Percentiles rank a stretch among this genome's conserved stretches.
Evolutionary conservation across 2,888 invertebrate species (phyloP).

Genomic region (Andrena haemorrhoa): DNA sequence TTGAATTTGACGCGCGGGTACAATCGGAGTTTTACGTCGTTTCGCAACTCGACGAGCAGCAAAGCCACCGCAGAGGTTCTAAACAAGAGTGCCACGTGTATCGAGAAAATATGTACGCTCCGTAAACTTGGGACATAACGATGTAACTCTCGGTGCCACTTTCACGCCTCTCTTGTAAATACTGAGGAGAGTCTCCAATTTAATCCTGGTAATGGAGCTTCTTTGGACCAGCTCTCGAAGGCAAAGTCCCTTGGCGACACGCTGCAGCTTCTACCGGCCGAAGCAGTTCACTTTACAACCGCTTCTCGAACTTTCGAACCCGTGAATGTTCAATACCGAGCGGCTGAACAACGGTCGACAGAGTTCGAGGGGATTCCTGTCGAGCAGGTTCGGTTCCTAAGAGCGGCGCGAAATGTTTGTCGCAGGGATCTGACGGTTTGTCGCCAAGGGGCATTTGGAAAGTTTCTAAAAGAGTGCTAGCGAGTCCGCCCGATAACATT

Average conservation of each 20-base stretch:
- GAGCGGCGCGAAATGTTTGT: not conserved
- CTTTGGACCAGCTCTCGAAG: constrained; percentile 44
- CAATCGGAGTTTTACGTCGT: constrained; percentile 29
- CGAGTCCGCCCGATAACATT: constrained; percentile 25
- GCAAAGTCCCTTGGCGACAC: constrained; percentile 46
- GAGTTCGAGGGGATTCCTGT: too few relatives aligned
- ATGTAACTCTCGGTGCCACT: constrained; percentile 30
- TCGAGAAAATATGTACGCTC: not conserved
- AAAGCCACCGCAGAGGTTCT: constrained; percentile 14
- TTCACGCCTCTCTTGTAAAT: constrained; percentile 42
- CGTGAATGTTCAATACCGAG: too few relatives aligned
- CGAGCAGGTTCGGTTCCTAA: too few relatives aligned
- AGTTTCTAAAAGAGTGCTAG: not conserved
- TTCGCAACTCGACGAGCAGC: constrained; percentile 19
- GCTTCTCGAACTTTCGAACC: not conserved
- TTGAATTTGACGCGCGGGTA: not conserved
- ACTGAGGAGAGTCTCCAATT: constrained; percentile 28
- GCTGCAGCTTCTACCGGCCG: not conserved
- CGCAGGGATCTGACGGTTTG: constrained; percentile 3
- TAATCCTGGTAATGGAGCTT: constrained; percentile 49
- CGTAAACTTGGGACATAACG: not conserved
- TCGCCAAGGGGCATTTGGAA: constrained; percentile 45
- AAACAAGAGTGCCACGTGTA: constrained; percentile 18
- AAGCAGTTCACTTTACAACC: not conserved
- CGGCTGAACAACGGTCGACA: too few relatives aligned